Evolutionary conservation across 2,888 invertebrate species (phyloP), one percentile per base, ranked within the genome.

Genomic region (Drosophila suboccidentalis): DNA sequence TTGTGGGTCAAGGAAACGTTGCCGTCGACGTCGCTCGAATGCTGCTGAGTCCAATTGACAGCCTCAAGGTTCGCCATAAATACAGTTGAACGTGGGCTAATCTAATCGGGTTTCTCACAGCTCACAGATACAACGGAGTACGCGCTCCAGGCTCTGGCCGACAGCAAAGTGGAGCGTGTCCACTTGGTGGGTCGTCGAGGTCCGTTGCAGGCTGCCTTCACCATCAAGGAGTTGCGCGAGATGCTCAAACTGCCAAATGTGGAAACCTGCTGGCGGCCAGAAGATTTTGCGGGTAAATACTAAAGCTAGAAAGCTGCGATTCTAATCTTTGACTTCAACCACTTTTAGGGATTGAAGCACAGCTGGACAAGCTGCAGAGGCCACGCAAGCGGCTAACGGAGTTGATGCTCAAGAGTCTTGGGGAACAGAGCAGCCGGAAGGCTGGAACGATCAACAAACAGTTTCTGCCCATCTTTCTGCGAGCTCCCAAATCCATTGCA

Each of bases 1-100:
- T 99, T 69, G 94, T 99, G 75, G 99, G 99, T 0, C 98, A 99
- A 93, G 99, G 99, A 74, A 99, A 99, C 94, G 99, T 99, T 3
- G 99, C 99, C 5, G 93, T 99, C 61, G 99, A 99, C 94, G 97
- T 99, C 58, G 98, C 99, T 6, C 94, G 99, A 91, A 97, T 99
- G 90, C 94, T 99, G 32, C 93, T 99, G 13, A 95, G 96, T 39
- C 96, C 98, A 0, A 92, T 97, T 59, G 97, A 98, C 92, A 92
- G 94, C 60, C 93, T 99, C 22, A 96, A 94, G 93, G 96, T 96
- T 92, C 82, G 75, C 13, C 13, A 3, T 8, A 4, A 15, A 5
- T 3, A 5, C 3, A 1, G 3, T 4, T 34, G 0, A 19, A 11
- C 22, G 1, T 0, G 9, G 2, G 6, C 2, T 9, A n/a, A 10